phyloP scores from a whole-genome alignment of 2,113 vertebrate genomes.

The Serilophus lunatus region DNA sequence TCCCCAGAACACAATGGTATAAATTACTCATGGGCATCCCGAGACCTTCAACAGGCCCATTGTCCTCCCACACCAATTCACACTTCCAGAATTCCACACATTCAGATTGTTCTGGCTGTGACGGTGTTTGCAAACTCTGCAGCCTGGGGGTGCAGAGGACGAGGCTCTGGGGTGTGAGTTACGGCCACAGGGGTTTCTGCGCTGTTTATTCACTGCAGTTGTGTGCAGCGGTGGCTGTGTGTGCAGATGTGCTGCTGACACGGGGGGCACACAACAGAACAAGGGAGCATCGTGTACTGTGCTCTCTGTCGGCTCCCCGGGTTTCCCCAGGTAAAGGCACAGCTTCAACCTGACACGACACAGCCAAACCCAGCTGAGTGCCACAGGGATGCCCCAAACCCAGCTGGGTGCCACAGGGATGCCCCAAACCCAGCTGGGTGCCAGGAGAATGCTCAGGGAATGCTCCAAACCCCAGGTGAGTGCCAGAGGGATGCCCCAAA shows the following conservation, averaged over 20 bases:
- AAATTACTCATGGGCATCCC: constrained; percentile 50
- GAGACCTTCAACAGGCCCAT: background rate
- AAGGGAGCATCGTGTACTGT: background rate
- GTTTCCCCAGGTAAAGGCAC: background rate
- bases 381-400: background rate
- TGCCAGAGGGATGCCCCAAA: no score
- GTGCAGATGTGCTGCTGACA: constrained; percentile 18
- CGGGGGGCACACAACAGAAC: background rate
- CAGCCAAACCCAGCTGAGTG: background rate
- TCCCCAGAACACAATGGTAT: constrained; percentile 58
- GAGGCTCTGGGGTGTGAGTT: background rate
- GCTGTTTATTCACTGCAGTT: background rate
- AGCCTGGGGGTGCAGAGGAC: background rate
- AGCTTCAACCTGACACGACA: background rate
- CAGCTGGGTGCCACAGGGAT: accelerated
- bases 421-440: background rate
- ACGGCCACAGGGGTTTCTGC: background rate
- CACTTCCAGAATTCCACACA: background rate
- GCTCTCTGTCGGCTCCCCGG: background rate
- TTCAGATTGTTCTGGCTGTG: background rate
- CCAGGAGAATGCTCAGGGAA: no score
- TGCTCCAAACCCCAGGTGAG: background rate
- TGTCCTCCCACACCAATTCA: constrained; percentile 33
- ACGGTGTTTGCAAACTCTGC: background rate
- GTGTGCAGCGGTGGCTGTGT: background rate